phyloP scores from a whole-genome alignment of 2,113 vertebrate species.

The Tupaia chinensis region DNA sequence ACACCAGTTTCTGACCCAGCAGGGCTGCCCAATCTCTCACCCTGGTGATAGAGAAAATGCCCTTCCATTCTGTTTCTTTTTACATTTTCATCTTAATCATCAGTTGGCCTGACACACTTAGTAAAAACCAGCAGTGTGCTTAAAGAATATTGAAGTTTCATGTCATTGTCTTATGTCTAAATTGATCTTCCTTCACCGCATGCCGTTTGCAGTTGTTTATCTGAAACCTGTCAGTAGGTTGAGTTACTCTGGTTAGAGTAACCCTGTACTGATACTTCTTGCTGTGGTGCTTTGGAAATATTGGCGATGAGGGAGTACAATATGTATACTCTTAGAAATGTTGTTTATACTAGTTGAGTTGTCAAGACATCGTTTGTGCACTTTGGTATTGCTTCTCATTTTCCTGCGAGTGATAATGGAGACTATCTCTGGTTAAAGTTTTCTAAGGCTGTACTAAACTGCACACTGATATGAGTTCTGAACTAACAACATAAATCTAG shows the following conservation, averaged over 20 bases:
- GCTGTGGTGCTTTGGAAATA: neutral
- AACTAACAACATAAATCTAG: neutral
- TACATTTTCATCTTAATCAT: neutral
- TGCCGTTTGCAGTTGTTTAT: neutral
- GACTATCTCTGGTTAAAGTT: neutral
- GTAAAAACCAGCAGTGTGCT: neutral
- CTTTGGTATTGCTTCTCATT: neutral
- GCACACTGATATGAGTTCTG: neutral
- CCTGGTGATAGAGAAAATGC: conserved; percentile 20
- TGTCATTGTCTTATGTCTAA: neutral
- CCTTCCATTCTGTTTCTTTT: neutral
- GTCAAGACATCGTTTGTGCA: neutral
- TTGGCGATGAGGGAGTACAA: neutral
- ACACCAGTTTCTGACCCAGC: neutral
- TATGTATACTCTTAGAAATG: neutral
- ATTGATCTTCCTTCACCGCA: neutral
- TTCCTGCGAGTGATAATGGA: neutral
- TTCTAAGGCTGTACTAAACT: neutral
- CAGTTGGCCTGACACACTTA: neutral
- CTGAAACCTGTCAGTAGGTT: neutral
- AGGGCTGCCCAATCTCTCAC: neutral
- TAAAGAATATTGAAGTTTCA: neutral
- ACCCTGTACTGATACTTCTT: neutral
- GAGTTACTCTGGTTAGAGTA: neutral
- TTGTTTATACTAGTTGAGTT: neutral